Evolutionary conservation across 2,797 vertebrate species (phyloP).

Genomic region (Cephalopachus bancanus): DNA sequence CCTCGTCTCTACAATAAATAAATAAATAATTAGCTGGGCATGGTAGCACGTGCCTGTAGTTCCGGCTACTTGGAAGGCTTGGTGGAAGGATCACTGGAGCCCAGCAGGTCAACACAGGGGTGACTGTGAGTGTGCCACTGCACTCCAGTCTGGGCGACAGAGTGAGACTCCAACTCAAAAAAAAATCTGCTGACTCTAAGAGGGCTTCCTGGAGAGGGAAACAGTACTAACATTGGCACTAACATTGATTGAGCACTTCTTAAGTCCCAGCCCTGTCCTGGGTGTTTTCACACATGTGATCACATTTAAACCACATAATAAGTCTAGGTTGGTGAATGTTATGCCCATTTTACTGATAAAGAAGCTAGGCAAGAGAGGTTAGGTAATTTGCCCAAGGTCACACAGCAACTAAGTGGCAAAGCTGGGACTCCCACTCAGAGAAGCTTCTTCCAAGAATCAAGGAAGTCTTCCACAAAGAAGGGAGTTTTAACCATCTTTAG

Average conservation of each 20-base stretch:
- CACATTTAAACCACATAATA: not conserved
- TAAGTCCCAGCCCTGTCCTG: not conserved
- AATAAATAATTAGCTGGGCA: too few species aligned
- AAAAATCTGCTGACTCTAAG: fast-evolving
- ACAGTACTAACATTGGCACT: fast-evolving
- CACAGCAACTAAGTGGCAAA: not conserved
- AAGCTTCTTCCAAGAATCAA: not conserved
- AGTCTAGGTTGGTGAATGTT: not conserved
- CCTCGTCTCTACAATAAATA: too few species aligned
- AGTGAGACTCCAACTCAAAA: too few species aligned
- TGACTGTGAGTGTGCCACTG: too few species aligned
- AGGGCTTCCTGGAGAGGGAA: slow-evolving; percentile 17
- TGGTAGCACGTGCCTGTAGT: too few species aligned
- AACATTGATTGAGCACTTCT: fast-evolving
- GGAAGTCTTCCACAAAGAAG: not conserved
- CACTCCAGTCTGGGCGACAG: too few species aligned
- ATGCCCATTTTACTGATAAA: not conserved
- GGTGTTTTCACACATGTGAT: not conserved
- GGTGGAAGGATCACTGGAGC: too few species aligned
- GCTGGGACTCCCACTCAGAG: not conserved
- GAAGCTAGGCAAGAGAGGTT: not conserved
- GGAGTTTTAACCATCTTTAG: not conserved
- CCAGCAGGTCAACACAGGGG: too few species aligned
- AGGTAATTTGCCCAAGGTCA: not conserved
- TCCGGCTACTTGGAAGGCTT: too few species aligned